phyloP scores from a whole-genome alignment of 2,888 invertebrate species.

The Julus scandinavius region DNA sequence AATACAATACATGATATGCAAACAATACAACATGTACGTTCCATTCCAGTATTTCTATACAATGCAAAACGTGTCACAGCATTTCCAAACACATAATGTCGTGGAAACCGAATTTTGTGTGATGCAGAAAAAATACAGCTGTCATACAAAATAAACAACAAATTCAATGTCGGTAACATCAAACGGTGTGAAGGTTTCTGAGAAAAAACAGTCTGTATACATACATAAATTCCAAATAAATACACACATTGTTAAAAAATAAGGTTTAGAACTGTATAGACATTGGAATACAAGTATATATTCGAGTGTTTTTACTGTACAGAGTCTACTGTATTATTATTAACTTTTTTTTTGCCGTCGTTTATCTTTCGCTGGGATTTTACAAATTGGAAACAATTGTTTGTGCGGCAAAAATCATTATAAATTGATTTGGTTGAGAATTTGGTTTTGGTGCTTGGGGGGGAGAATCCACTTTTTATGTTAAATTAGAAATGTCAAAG shows the following conservation, averaged over 20 bases:
- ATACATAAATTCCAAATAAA: background rate
- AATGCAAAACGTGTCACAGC: too few species aligned
- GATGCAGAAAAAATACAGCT: too few species aligned
- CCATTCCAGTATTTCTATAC: too few species aligned
- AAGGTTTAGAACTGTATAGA: background rate
- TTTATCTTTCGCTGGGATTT: background rate
- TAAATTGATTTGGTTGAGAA: background rate
- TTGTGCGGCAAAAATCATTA: slow-evolving; percentile 16
- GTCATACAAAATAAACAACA: background rate
- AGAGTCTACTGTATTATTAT: background rate
- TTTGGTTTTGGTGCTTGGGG: background rate
- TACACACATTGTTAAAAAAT: background rate
- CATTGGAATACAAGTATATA: background rate
- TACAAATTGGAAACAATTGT: slow-evolving; percentile 25
- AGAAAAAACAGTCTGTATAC: background rate
- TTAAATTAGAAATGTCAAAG: slow-evolving; percentile 26
- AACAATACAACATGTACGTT: too few species aligned
- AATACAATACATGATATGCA: too few species aligned
- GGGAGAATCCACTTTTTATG: background rate
- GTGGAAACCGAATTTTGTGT: too few species aligned
- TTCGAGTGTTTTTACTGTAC: background rate
- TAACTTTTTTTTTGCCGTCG: background rate
- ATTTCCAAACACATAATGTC: too few species aligned
- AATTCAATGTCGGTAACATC: background rate
- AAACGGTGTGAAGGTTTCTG: background rate